A percentile compares a stretch with the other conserved stretches of the same genome.
Conservation (phyloP, 2,888 invertebrate species). For the Pyrochroa serraticornis region DNA sequence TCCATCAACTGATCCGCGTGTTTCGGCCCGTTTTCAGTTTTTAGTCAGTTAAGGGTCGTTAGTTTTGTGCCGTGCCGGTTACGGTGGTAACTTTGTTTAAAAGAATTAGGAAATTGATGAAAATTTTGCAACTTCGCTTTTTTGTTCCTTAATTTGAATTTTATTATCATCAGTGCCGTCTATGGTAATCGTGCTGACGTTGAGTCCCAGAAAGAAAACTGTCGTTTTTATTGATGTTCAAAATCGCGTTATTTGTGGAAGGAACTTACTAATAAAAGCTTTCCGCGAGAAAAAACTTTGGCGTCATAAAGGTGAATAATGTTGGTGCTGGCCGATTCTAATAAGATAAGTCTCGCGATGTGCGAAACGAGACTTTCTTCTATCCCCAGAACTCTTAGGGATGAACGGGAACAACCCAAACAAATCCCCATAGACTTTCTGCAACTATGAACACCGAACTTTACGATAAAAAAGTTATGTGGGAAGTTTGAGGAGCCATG, state of each 20-base stretch:
- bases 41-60: neutral
- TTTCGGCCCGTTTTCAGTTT: neutral
- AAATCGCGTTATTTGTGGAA: too few species aligned
- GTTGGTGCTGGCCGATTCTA: neutral
- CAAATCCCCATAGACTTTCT: slow-evolving; percentile 28
- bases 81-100: too few species aligned
- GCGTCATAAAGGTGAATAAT: slow-evolving; percentile 2
- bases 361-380: slow-evolving; percentile 29
- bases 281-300: neutral
- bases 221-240: too few species aligned
- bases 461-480: slow-evolving; percentile 20
- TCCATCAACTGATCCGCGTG: neutral
- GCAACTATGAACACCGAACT: slow-evolving; percentile 19
- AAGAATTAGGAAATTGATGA: too few species aligned
- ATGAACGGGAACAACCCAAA: slow-evolving; percentile 29
- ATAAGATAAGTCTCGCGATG: slow-evolving; percentile 14
- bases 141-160: too few species aligned
- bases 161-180: too few species aligned
- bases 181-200: too few species aligned
- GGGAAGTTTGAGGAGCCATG: slow-evolving; percentile 27
- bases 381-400: slow-evolving; percentile 30
- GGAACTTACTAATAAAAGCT: neutral
- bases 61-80: too few species aligned
- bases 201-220: too few species aligned
- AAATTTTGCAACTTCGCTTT: too few species aligned